Evolutionary conservation across 2,888 invertebrate species (phyloP).

Genomic region (Zootermopsis nevadensis): DNA sequence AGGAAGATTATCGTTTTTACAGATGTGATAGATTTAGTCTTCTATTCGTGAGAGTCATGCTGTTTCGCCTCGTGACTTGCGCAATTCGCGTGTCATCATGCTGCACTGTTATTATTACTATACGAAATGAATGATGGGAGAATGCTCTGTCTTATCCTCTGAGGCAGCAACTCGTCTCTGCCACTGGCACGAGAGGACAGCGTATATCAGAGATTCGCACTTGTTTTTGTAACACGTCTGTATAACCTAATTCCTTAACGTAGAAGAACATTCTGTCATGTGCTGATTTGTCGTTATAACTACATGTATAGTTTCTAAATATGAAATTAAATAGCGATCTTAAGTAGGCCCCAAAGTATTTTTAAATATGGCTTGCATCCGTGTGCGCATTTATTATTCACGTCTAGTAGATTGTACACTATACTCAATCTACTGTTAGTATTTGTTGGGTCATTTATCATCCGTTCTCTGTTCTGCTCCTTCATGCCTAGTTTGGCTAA

Average conservation of each 20-base stretch:
- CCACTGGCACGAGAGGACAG: not conserved
- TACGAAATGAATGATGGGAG: not conserved
- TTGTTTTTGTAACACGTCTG: not conserved
- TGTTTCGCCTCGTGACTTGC: conserved; percentile 4
- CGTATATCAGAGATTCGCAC: not conserved
- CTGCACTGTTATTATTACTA: not conserved
- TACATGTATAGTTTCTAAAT: not conserved
- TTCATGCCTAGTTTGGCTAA: too few relatives aligned
- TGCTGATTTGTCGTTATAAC: not conserved
- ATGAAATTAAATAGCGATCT: not conserved
- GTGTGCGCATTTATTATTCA: not conserved
- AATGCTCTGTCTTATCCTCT: not conserved
- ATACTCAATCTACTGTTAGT: not conserved
- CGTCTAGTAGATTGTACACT: not conserved
- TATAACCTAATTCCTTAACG: not conserved
- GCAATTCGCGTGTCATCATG: not conserved
- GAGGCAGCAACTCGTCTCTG: not conserved
- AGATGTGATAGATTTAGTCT: not conserved
- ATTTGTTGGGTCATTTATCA: not conserved
- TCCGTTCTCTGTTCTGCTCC: not conserved
- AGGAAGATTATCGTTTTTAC: not conserved
- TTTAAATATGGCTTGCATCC: not conserved
- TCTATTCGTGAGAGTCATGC: not conserved
- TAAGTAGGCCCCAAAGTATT: not conserved
- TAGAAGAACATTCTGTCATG: not conserved